These are phyloP conservation scores for Psittacula derbiana DNA, from an alignment of 2,797 vertebrate genomes.

Conservation along the genomic window DNA sequence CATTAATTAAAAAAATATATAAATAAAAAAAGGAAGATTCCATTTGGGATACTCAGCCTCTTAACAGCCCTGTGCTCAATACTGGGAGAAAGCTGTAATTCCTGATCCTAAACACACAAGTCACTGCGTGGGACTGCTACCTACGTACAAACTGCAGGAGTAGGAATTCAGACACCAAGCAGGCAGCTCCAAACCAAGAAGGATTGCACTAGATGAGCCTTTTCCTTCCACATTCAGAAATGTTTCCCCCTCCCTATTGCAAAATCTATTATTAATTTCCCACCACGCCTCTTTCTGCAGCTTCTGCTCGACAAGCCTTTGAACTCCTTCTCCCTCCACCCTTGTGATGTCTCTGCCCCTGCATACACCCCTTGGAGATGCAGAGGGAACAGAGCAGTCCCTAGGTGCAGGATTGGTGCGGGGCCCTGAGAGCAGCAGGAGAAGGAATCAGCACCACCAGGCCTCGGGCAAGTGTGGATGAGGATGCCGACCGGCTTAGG, in stretches of 20 bases:
- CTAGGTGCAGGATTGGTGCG: rapidly evolving
- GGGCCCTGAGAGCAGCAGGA: background rate
- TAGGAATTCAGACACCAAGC: background rate
- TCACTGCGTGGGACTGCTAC: background rate
- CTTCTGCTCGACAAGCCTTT: background rate
- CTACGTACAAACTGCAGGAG: background rate
- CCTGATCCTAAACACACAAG: background rate
- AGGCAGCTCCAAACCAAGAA: background rate
- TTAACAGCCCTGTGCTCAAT: background rate
- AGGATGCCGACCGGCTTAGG: background rate
- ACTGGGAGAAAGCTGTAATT: background rate
- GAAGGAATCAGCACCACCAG: rapidly evolving
- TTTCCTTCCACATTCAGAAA: background rate
- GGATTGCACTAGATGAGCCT: background rate
- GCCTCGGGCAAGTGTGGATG: rapidly evolving
- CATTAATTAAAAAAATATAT: background rate
- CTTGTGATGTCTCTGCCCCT: background rate
- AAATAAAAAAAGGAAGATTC: background rate
- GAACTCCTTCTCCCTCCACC: background rate
- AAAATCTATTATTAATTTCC: background rate
- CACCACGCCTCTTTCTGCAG: background rate
- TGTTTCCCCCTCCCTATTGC: background rate
- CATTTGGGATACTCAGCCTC: background rate
- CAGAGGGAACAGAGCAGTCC: rapidly evolving
- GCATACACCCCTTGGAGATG: rapidly evolving